Conservation (phyloP, 92 coral and sea anemone genomes). For the Umimayanthus chanpuru region DNA sequence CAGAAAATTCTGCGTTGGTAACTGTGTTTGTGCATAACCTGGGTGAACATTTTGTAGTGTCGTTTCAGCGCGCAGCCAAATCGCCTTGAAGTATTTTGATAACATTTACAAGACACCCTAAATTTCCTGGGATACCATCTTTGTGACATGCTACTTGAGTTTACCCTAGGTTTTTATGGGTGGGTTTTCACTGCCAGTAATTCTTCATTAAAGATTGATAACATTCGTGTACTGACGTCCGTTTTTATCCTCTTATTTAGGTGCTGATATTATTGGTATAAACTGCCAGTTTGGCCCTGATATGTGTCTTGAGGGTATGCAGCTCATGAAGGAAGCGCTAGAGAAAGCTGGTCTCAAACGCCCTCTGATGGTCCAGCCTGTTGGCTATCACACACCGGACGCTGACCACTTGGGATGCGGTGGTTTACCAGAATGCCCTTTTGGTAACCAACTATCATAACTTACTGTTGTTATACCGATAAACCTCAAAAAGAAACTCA, state of each 20-base stretch:
- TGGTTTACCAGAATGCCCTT: slow-evolving; percentile 60
- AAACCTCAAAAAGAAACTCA: too few species aligned
- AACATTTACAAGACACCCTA: too few species aligned
- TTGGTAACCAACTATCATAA: slow-evolving; percentile 42
- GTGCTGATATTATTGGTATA: slow-evolving; percentile 76
- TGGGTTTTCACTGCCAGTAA: too few species aligned
- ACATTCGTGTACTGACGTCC: slow-evolving; percentile 49
- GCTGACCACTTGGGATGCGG: slow-evolving; percentile 47
- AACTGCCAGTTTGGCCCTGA: slow-evolving; percentile 70
- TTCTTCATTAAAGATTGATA: too few species aligned
- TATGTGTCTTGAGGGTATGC: slow-evolving; percentile 48
- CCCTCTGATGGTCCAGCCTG: slow-evolving; percentile 67
- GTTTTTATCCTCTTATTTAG: slow-evolving; percentile 10
- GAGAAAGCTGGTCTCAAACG: slow-evolving; percentile 55
- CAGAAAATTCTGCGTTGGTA: too few species aligned
- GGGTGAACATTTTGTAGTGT: too few species aligned
- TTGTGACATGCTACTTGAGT: too few species aligned
- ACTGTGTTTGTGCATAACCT: too few species aligned
- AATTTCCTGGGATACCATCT: too few species aligned
- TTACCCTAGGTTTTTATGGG: too few species aligned
- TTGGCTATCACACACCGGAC: slow-evolving; percentile 73
- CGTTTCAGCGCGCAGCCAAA: too few species aligned
- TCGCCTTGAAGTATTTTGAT: too few species aligned
- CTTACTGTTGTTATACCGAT: not conserved
- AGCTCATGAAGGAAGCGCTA: slow-evolving; percentile 67